Percentiles rank a stretch among this genome's conserved stretches.
Evolutionary conservation across 1,140 invertebrate species (phyloP).

Genomic region (Acyrthosiphon pisum): DNA sequence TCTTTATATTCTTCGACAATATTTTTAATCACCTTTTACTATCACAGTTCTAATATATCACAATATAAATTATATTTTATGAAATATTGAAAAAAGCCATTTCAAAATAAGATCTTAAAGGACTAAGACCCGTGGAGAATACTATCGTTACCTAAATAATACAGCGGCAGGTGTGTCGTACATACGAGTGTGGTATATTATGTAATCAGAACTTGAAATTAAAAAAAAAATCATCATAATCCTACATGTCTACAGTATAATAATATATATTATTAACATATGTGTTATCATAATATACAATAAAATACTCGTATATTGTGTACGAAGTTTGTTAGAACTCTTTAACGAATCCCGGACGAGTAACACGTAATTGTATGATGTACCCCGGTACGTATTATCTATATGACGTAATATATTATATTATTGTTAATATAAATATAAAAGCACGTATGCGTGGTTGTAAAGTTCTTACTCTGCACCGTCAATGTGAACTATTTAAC

Average conservation of each 20-base stretch:
- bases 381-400: background rate
- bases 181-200: background rate
- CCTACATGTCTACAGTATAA: rapidly evolving
- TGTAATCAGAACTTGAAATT: background rate
- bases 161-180: background rate
- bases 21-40: too few relatives aligned
- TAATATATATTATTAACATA: too few relatives aligned
- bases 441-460: too few relatives aligned
- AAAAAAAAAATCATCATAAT: background rate
- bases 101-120: too few relatives aligned
- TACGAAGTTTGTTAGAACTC: background rate
- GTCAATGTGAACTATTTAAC: too few relatives aligned
- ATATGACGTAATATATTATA: too few relatives aligned
- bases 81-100: too few relatives aligned
- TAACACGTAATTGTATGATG: background rate
- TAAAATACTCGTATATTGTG: background rate
- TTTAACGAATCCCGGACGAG: background rate
- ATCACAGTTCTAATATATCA: too few relatives aligned
- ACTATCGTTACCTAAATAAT: background rate
- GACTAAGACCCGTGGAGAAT: background rate
- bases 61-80: too few relatives aligned
- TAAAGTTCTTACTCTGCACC: too few relatives aligned
- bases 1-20: too few relatives aligned
- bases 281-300: background rate
- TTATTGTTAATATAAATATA: too few relatives aligned